Percentiles rank a stretch among this genome's conserved stretches.
These are phyloP conservation scores for Pachypanchax playfairii DNA, from an alignment of 2,113 vertebrate genomes.

Conservation along the genomic window DNA sequence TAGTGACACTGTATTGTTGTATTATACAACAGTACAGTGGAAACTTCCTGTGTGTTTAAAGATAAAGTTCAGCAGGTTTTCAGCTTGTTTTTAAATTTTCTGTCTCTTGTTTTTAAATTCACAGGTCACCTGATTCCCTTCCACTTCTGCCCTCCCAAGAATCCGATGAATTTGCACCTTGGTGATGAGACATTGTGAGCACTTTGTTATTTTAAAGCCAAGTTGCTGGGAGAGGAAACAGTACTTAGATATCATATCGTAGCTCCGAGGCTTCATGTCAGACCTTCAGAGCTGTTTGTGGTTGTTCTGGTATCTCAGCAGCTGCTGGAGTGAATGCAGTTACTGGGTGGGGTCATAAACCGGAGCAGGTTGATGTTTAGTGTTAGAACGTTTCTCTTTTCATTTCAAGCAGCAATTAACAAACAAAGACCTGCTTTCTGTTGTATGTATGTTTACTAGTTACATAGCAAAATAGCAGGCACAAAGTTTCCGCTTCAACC, in stretches of 20 bases:
- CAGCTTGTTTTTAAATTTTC: constrained; percentile 8
- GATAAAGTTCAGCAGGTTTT: no score
- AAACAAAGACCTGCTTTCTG: constrained; percentile 24
- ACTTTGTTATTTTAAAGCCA: constrained; percentile 66
- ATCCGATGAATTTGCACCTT: constrained; percentile 66
- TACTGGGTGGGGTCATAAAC: constrained; percentile 12
- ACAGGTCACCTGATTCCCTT: constrained; percentile 45
- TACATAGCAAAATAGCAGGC: constrained; percentile 38
- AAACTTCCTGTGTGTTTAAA: no score
- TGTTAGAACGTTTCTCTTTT: constrained; percentile 26
- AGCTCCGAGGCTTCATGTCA: constrained; percentile 33
- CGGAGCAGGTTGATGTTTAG: constrained; percentile 16
- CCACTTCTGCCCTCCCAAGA: constrained; percentile 47
- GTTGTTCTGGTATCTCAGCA: constrained; percentile 50
- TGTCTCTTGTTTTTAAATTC: not conserved
- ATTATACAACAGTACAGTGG: no score
- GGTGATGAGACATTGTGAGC: constrained; percentile 58
- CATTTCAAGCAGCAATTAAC: constrained; percentile 18
- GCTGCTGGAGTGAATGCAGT: constrained; percentile 55
- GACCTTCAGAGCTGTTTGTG: constrained; percentile 40
- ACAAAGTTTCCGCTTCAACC: constrained; percentile 27
- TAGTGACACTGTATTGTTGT: no score
- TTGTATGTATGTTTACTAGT: constrained; percentile 36
- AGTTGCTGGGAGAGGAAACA: constrained; percentile 33
- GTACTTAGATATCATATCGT: constrained; percentile 43